Evolutionary conservation across 2,888 invertebrate species (phyloP).

Genomic region (Leptinotarsa haldemani): DNA sequence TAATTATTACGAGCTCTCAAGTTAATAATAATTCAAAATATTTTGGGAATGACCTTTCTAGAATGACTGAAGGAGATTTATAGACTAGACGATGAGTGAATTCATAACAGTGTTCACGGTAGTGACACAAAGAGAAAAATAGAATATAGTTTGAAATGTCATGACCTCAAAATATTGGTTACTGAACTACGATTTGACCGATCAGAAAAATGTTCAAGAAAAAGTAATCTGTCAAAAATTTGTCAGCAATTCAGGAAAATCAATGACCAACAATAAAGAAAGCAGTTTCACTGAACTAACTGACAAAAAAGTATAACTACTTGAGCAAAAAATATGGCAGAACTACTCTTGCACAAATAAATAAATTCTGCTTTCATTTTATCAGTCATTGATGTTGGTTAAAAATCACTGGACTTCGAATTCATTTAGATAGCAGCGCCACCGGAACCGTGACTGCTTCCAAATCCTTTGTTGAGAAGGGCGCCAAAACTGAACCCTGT

Average conservation of each 20-base stretch:
- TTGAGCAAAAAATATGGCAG: conserved; percentile 40
- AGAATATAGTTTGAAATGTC: too few species aligned
- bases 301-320: not conserved
- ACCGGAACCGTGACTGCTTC: conserved; percentile 29
- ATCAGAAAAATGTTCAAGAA: too few species aligned
- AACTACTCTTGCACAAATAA: conserved; percentile 11
- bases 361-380: conserved; percentile 14
- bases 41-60: not conserved
- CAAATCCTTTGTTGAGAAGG: conserved; percentile 63
- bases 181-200: too few species aligned
- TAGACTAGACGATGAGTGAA: conserved; percentile 13
- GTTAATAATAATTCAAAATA: not conserved
- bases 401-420: not conserved
- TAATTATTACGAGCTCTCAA: not conserved
- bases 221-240: conserved; percentile 14
- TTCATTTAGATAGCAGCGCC: conserved; percentile 16
- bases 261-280: conserved; percentile 3
- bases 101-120: not conserved
- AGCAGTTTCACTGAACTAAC: conserved; percentile 6
- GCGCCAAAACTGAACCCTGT: conserved; percentile 72
- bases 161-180: too few species aligned
- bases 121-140: too few species aligned
- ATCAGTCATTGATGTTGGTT: not conserved
- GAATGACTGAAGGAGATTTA: not conserved
- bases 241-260: not conserved